These are phyloP conservation scores for Micoletzkya japonica DNA, from an alignment of 2,888 invertebrate genomes.

Conservation along the genomic window DNA sequence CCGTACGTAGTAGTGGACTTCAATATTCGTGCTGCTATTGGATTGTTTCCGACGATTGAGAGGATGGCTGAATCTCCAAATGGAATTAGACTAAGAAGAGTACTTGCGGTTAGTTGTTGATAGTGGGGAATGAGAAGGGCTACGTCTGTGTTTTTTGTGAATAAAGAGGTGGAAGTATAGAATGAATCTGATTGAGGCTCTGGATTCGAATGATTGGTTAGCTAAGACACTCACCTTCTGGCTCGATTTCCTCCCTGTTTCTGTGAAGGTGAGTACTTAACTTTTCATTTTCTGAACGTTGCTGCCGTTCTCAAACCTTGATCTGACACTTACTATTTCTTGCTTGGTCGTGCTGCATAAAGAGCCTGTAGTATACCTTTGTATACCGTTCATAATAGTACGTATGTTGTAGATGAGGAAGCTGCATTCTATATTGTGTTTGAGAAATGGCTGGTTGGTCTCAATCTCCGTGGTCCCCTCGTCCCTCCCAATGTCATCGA, in stretches of 20 bases:
- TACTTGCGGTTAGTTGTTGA: conserved; percentile 40
- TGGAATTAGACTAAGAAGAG: conserved; percentile 44
- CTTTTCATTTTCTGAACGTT: too few relatives aligned
- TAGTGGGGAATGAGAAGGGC: neutral
- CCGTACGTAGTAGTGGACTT: conserved; percentile 43
- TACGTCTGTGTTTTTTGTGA: neutral
- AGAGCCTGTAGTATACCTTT: too few relatives aligned
- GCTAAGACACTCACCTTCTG: conserved; percentile 43
- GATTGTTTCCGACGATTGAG: conserved; percentile 55
- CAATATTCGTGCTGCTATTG: conserved; percentile 43
- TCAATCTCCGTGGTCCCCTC: conserved; percentile 28
- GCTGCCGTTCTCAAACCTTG: too few relatives aligned
- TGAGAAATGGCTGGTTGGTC: conserved; percentile 37
- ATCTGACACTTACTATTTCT: too few relatives aligned
- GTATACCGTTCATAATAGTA: too few relatives aligned
- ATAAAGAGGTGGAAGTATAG: neutral
- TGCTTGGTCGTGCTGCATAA: too few relatives aligned
- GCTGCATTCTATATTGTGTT: neutral
- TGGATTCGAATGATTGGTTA: conserved; percentile 49
- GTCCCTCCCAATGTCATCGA: conserved; percentile 39
- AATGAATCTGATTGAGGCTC: conserved; percentile 31
- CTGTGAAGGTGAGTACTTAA: conserved; percentile 31
- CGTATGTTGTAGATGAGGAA: too few relatives aligned
- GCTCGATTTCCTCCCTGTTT: conserved; percentile 44
- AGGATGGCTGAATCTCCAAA: conserved; percentile 55